phyloP scores from a whole-genome alignment of 2,888 invertebrate genomes.

The Xanthia icteritia region DNA sequence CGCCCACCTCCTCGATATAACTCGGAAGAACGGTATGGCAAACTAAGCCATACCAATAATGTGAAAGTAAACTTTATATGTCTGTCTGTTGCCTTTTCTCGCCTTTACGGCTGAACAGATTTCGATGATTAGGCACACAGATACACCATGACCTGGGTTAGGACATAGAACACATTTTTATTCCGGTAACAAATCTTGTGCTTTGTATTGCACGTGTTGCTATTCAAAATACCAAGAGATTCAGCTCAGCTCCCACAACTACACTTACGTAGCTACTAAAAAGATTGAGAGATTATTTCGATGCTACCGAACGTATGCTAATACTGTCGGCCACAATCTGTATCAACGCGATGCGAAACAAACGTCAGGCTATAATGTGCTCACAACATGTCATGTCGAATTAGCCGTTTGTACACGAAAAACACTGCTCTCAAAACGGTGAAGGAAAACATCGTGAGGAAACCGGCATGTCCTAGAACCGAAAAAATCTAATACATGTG shows the following conservation, averaged over 20 bases:
- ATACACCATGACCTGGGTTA: not conserved
- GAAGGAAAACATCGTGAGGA: no score
- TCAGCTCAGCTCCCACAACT: not conserved
- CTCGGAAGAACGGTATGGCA: not conserved
- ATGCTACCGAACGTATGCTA: conserved; percentile 24
- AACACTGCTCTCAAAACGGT: no score
- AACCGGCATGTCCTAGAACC: no score
- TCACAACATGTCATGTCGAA: conserved; percentile 23
- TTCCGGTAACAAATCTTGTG: not conserved
- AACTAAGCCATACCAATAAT: not conserved
- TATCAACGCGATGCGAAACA: conserved; percentile 20
- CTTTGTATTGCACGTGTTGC: not conserved
- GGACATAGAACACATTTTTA: not conserved
- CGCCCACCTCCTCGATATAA: not conserved
- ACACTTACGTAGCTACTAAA: not conserved
- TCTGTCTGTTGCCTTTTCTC: not conserved
- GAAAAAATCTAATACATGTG: no score
- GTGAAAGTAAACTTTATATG: not conserved
- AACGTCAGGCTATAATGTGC: conserved; percentile 1
- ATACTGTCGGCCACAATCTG: conserved; percentile 31
- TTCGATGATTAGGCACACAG: not conserved
- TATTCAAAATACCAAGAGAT: not conserved
- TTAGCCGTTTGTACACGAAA: not conserved
- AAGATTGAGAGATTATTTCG: conserved; percentile 10
- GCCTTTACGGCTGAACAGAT: not conserved